phyloP scores from a whole-genome alignment of 2,888 invertebrate genomes.

The Philonicus albiceps region DNA sequence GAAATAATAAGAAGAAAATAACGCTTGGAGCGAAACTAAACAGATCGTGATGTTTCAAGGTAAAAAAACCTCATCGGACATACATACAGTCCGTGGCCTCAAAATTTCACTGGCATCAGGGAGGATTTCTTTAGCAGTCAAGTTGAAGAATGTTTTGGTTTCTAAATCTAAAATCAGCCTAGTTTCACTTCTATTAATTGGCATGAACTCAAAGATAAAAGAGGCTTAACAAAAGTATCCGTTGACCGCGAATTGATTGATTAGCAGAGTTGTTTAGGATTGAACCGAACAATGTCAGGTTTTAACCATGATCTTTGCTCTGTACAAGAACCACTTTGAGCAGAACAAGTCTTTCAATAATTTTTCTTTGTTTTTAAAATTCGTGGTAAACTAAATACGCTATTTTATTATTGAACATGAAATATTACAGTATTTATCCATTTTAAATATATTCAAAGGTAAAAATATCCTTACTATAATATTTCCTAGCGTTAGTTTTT shows the following conservation, averaged over 20 bases:
- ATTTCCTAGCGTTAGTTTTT: no score
- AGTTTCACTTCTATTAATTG: not conserved
- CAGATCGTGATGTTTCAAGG: not conserved
- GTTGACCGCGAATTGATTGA: not conserved
- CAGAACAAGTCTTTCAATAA: not conserved
- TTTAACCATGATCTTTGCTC: not conserved
- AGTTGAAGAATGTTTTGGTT: not conserved
- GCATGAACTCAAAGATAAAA: not conserved
- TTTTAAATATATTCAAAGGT: not conserved
- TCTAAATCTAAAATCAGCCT: not conserved
- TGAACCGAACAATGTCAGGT: not conserved
- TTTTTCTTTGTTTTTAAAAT: not conserved
- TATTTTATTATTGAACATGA: not conserved
- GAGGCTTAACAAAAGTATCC: not conserved
- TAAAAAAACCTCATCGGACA: not conserved
- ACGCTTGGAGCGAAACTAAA: not conserved
- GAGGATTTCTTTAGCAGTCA: not conserved
- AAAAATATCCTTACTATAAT: no score
- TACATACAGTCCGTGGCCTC: not conserved
- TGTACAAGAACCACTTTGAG: not conserved
- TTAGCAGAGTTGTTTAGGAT: not conserved
- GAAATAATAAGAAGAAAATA: not conserved
- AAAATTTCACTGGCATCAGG: not conserved
- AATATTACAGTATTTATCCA: not conserved
- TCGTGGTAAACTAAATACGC: not conserved